phyloP scores from a whole-genome alignment of 1,140 invertebrate genomes.

The Drosophila malerkotliana region DNA sequence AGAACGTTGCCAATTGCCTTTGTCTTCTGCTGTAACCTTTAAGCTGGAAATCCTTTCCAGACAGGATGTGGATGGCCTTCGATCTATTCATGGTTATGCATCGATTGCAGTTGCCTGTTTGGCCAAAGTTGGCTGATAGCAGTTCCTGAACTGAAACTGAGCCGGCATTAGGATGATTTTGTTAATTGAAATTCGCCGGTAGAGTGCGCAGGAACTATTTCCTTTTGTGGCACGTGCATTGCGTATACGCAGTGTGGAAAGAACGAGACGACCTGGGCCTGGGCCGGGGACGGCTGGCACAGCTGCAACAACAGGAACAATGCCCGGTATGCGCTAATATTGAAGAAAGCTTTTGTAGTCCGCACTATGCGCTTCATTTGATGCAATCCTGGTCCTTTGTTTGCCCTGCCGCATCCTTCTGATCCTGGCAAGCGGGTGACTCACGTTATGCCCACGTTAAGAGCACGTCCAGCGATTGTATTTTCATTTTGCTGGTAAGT shows the following conservation, averaged over 20 bases:
- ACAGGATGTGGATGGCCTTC: conserved; percentile 10
- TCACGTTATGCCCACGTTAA: conserved; percentile 42
- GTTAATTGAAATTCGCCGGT: conserved; percentile 69
- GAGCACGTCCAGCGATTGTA: conserved; percentile 49
- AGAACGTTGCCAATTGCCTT: neutral
- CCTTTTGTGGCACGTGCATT: conserved; percentile 47
- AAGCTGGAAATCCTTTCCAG: neutral
- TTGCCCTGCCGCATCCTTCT: conserved; percentile 26
- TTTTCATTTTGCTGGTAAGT: conserved; percentile 60
- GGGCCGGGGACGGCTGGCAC: neutral
- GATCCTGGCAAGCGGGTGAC: neutral
- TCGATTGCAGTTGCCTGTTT: conserved; percentile 25
- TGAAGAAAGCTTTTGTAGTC: conserved; percentile 50
- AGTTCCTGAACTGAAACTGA: conserved; percentile 5
- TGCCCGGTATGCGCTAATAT: conserved; percentile 42
- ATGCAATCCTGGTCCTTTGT: conserved; percentile 65
- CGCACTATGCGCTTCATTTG: conserved; percentile 66
- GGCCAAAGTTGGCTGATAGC: conserved; percentile 14
- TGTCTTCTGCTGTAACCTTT: neutral
- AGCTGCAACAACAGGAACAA: conserved; percentile 13
- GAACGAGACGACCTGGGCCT: neutral
- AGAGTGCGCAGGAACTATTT: conserved; percentile 52
- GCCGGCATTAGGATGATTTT: conserved; percentile 48
- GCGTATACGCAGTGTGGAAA: conserved; percentile 51
- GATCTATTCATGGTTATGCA: conserved; percentile 13